Conservation (phyloP, 2,113 vertebrate genomes). For the Actinemys pallida region DNA sequence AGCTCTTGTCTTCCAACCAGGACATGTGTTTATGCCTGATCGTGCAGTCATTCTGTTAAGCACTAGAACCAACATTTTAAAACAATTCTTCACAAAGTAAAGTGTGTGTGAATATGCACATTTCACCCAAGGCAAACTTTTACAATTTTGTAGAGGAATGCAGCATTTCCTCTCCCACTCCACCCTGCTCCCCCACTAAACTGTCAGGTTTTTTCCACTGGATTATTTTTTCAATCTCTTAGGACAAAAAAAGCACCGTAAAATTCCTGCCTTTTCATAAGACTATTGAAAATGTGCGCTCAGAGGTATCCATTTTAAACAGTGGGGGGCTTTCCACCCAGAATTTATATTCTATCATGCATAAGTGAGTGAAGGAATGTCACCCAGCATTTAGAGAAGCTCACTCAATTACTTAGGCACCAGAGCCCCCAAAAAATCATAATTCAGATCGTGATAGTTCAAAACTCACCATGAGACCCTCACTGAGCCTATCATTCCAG, state of each 20-base stretch:
- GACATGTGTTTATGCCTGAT: background rate
- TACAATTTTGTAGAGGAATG: background rate
- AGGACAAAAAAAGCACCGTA: background rate
- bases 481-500: background rate
- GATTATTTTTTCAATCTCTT: background rate
- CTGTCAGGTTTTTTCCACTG: background rate
- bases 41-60: background rate
- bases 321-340: constrained; percentile 44
- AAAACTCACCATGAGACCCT: background rate
- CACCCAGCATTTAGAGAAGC: constrained; percentile 12
- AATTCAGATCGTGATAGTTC: background rate
- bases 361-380: constrained; percentile 14
- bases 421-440: background rate
- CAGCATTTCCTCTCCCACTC: fast-evolving
- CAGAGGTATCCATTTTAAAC: constrained; percentile 47
- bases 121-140: background rate
- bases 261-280: constrained; percentile 39
- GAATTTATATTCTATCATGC: constrained; percentile 40
- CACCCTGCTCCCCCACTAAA: background rate
- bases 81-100: background rate
- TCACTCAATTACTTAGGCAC: background rate
- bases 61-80: background rate
- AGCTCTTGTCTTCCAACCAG: background rate
- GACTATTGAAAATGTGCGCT: constrained; percentile 27
- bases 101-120: background rate